Percentiles rank a stretch among this genome's conserved stretches.
phyloP scores from a whole-genome alignment of 2,888 invertebrate species.

The Hesperia comma region DNA sequence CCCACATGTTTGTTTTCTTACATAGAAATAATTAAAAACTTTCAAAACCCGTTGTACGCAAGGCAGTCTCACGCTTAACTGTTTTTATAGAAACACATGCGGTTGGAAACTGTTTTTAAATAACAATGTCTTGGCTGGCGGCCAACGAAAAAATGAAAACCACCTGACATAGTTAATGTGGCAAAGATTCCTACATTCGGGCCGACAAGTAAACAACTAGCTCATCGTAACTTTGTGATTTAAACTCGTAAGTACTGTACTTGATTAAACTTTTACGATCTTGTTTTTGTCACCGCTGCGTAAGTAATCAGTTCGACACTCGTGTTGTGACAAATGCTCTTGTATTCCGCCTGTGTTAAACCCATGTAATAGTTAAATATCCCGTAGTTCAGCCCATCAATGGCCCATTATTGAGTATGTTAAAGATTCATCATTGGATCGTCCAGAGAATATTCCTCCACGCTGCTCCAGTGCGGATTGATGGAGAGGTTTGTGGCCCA shows the following conservation, averaged over 20 bases:
- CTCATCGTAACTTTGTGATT: slow-evolving; percentile 40
- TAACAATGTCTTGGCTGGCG: slow-evolving; percentile 59
- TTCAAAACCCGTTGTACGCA: slow-evolving; percentile 17
- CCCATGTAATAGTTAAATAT: too few species aligned
- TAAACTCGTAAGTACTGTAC: slow-evolving; percentile 36
- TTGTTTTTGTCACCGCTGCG: slow-evolving; percentile 37
- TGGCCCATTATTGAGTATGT: too few species aligned
- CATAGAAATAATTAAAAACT: too few species aligned
- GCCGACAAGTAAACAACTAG: slow-evolving; percentile 46
- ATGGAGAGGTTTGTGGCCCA: too few species aligned
- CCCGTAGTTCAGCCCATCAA: too few species aligned
- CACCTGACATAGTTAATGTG: slow-evolving; percentile 56
- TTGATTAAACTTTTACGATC: slow-evolving; percentile 37
- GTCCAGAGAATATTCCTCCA: too few species aligned
- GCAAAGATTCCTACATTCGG: slow-evolving; percentile 43
- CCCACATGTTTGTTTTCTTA: too few species aligned
- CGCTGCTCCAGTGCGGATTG: too few species aligned
- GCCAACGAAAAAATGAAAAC: slow-evolving; percentile 61
- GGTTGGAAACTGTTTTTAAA: slow-evolving; percentile 56
- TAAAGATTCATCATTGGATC: too few species aligned
- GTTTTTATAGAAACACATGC: slow-evolving; percentile 45
- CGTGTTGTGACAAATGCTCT: too few species aligned
- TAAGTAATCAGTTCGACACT: background rate
- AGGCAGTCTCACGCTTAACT: slow-evolving; percentile 42
- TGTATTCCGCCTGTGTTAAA: too few species aligned